phyloP scores from a whole-genome alignment of 2,888 invertebrate genomes.

The Eugnorisma glareosa region DNA sequence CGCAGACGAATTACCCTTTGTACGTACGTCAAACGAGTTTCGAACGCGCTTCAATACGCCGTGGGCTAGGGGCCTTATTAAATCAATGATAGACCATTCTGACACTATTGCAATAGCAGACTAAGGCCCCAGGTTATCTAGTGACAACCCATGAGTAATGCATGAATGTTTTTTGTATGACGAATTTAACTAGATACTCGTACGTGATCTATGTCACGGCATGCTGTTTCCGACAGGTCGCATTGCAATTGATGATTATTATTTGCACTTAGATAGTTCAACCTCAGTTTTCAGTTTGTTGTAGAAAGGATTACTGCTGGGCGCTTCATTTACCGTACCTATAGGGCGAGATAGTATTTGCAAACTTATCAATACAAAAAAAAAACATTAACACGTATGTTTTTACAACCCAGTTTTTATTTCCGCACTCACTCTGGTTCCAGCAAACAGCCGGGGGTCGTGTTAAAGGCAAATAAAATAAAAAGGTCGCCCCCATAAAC shows the following conservation, averaged over 20 bases:
- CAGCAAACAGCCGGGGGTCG: slow-evolving; percentile 35
- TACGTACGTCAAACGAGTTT: no score
- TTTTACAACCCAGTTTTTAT: slow-evolving; percentile 7
- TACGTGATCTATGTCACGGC: slow-evolving; percentile 12
- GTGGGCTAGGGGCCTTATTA: no score
- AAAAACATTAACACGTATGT: slow-evolving; percentile 3
- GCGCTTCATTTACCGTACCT: neutral
- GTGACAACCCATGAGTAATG: neutral
- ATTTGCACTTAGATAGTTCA: neutral
- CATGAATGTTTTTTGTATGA: neutral
- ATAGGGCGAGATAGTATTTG: neutral
- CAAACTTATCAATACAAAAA: neutral
- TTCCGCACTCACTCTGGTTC: slow-evolving; percentile 6
- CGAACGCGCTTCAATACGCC: no score
- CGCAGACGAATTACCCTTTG: no score
- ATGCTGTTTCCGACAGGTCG: neutral
- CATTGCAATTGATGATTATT: neutral
- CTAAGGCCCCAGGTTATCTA: no score
- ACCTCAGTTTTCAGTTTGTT: neutral
- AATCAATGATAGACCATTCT: no score
- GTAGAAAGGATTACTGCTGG: neutral
- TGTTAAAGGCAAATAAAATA: slow-evolving; percentile 53
- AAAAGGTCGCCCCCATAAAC: slow-evolving; percentile 48
- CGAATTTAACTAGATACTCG: neutral
- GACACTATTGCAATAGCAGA: no score